A percentile compares a stretch with the other conserved stretches of the same genome.
phyloP scores from a whole-genome alignment of 2,888 invertebrate species.

The Ommatoiulus sabulosus region DNA sequence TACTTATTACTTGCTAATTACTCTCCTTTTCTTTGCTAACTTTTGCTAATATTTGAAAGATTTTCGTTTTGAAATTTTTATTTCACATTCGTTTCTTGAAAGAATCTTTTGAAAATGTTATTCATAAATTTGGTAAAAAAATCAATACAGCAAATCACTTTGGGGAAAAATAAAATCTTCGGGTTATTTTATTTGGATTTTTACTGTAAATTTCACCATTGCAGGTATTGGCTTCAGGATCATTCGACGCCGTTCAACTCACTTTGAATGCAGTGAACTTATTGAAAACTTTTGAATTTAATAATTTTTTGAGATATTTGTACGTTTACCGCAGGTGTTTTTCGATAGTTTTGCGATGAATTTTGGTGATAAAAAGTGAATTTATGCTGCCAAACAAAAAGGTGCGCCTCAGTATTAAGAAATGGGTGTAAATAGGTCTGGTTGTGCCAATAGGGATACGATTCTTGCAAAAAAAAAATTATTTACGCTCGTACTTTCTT shows the following conservation, averaged over 20 bases:
- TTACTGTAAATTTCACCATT: too few relatives aligned
- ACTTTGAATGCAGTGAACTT: too few relatives aligned
- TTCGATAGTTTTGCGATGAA: neutral
- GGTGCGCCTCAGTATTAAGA: constrained; percentile 20
- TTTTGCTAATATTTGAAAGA: too few relatives aligned
- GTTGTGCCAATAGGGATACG: neutral
- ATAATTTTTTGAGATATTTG: neutral
- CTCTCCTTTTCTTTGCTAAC: too few relatives aligned
- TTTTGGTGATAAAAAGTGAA: neutral
- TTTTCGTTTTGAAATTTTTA: too few relatives aligned
- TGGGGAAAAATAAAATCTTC: too few relatives aligned
- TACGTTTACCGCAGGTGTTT: neutral
- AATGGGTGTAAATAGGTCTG: neutral
- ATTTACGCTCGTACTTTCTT: neutral
- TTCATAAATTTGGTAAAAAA: too few relatives aligned
- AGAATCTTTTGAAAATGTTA: too few relatives aligned
- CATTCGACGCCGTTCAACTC: neutral
- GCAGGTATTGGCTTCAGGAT: neutral
- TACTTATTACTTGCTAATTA: too few relatives aligned
- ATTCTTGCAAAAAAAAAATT: neutral
- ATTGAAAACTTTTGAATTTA: neutral
- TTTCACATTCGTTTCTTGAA: too few relatives aligned
- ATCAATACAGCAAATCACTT: too few relatives aligned
- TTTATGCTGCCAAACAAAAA: neutral
- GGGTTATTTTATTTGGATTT: too few relatives aligned